Percentiles rank a stretch among this genome's conserved stretches.
phyloP scores from a whole-genome alignment of 1,140 invertebrate species.

The Trissolcus basalis region DNA sequence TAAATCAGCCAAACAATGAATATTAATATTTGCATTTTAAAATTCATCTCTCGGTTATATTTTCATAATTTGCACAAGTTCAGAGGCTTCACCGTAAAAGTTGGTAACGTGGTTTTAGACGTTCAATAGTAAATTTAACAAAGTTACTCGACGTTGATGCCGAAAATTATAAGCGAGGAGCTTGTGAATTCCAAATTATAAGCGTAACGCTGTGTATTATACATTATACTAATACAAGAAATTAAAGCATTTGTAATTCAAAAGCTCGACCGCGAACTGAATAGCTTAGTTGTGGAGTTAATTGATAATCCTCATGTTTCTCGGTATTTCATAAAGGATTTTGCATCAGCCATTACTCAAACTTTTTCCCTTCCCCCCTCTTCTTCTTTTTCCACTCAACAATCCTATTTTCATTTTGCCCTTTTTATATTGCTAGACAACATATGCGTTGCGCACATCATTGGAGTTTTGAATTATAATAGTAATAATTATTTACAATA shows the following conservation, averaged over 20 bases:
- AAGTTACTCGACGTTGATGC: conserved; percentile 50
- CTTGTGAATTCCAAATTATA: conserved; percentile 52
- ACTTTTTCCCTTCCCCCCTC: no score
- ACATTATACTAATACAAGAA: conserved; percentile 42
- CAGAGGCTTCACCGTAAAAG: not conserved
- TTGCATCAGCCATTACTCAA: not conserved
- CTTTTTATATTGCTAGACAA: no score
- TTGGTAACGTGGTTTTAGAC: conserved; percentile 25
- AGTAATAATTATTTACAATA: no score
- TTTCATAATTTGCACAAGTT: not conserved
- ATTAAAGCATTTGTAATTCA: conserved; percentile 57
- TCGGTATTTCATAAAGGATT: conserved; percentile 1
- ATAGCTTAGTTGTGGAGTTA: conserved; percentile 45
- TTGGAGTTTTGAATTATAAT: no score
- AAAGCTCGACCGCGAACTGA: conserved; percentile 37
- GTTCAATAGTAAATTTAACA: conserved; percentile 46
- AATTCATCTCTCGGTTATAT: no score
- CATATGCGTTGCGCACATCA: no score
- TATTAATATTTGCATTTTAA: not conserved
- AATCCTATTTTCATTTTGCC: not conserved
- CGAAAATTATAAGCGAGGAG: conserved; percentile 41
- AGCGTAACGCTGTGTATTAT: conserved; percentile 15
- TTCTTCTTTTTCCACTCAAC: no score
- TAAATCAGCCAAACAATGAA: conserved; percentile 7
- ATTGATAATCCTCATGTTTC: conserved; percentile 46